Base-by-base conservation (phyloP, 2,888 invertebrate genomes). In the Metallyticus violacea region DNA sequence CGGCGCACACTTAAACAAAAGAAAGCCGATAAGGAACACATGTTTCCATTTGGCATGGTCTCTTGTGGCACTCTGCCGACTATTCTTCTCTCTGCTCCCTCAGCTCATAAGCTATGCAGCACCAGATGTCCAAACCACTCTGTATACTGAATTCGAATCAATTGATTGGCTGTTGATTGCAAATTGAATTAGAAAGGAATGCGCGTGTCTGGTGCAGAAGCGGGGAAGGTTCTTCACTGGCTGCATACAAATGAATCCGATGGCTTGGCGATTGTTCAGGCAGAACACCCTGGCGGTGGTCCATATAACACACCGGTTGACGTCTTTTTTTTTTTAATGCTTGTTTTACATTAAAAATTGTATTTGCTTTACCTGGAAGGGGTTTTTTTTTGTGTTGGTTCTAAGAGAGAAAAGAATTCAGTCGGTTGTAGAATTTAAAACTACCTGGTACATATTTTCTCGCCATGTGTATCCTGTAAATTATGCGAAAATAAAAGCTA, bases 91-190 rank as follows among this genome's bases (percentile, higher is more conserved):
- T 27, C 26, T 27, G 9, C 26, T 26, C 79, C 79, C 79, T n/a
- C 27, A 9, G 7, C 83, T 83, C 77, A 83, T 83, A 76, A 77
- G 77, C 28, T 83, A 83, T 83, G 83, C 83, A 77, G 25, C 77
- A 40, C 83, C 83, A 26, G 83, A 82, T 82, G 25, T 29, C 30
- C 81, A 81, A 81, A 81, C 81, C 81, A 79, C 85, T 77, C 62
- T 79, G 82, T 92, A 92, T 92, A 92, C 92, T 90, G 91, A 92
- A 92, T 92, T 92, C 92, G 91, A 92, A 92, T 92, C 93, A 92
- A 93, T 93, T 93, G 93, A 93, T 93, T 93, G 93, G 92, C 92
- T 92, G 93, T 92, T 93, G 93, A 93, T 93, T 93, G 93, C 92
- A 93, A 93, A 93, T 93, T 92, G 92, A 93, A 93, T 93, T 93